Conservation (phyloP, 2,113 vertebrate genomes). For the Laticauda laticaudata region DNA sequence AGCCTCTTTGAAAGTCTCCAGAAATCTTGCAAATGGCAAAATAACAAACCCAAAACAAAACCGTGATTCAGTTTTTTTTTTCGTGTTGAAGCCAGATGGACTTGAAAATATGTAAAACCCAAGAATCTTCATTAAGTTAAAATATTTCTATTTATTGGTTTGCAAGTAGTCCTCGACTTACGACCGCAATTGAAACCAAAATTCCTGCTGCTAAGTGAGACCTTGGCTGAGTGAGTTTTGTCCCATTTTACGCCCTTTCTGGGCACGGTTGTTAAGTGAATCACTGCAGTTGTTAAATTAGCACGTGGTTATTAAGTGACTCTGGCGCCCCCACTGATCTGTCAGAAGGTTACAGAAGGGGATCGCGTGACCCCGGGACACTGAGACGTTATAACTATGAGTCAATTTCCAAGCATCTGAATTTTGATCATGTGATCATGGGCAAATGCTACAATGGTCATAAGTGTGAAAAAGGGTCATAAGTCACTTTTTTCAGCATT, state of each 20-base stretch:
- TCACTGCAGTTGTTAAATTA: background rate
- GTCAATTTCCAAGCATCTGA: background rate
- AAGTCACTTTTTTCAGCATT: no score
- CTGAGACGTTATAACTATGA: background rate
- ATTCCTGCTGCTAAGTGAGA: background rate
- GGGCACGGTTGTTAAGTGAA: background rate
- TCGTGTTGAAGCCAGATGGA: background rate
- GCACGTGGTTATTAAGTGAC: no score
- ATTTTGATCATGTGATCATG: no score
- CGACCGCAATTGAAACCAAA: background rate
- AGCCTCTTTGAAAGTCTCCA: background rate
- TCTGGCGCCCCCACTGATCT: no score
- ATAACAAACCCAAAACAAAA: background rate
- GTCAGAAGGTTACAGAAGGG: no score
- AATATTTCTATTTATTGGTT: background rate
- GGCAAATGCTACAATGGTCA: no score
- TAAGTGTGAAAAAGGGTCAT: no score
- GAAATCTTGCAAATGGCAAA: background rate
- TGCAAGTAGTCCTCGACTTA: background rate
- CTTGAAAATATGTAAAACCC: background rate
- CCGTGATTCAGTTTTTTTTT: background rate
- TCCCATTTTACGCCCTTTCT: background rate
- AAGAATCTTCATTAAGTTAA: background rate
- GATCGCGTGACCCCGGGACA: no score
- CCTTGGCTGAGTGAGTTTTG: background rate